Conservation (phyloP, 1,140 invertebrate species). For the Mylabris phalerata region DNA sequence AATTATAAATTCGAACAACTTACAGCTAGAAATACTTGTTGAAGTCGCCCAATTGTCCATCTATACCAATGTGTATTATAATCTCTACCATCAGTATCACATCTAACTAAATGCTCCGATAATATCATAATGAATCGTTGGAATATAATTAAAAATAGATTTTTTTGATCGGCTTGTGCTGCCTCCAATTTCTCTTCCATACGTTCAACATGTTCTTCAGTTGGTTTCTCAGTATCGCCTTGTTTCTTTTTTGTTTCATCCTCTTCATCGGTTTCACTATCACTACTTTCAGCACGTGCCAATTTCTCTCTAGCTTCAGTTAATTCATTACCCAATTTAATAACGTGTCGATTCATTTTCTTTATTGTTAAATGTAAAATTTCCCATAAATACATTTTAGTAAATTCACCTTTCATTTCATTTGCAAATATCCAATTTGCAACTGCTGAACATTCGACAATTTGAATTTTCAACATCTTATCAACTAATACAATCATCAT, state of each 20-base stretch:
- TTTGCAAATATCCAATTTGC: conserved; percentile 99
- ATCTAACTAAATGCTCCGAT: conserved; percentile 89
- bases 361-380: conserved; percentile 92
- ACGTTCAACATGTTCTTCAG: conserved; percentile 75
- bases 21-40: conserved; percentile 92
- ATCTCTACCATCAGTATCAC: conserved; percentile 88
- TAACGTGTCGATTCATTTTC: conserved; percentile 94
- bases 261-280: conserved; percentile 72
- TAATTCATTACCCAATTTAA: conserved; percentile 75
- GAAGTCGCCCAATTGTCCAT: conserved; percentile 90
- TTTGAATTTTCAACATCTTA: conserved; percentile 95
- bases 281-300: conserved; percentile 64
- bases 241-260: conserved; percentile 52
- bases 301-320: conserved; percentile 80
- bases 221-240: conserved; percentile 65
- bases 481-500: conserved; percentile 95
- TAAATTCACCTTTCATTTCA: conserved; percentile 91
- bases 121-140: conserved; percentile 98
- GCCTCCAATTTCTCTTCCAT: conserved; percentile 94
- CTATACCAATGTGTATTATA: conserved; percentile 95
- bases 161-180: conserved; percentile 93
- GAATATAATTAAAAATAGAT: conserved; percentile 94
- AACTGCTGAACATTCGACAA: conserved; percentile 93
- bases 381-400: conserved; percentile 96
- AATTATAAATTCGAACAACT: conserved; percentile 37